Evolutionary conservation across 2,113 vertebrate genomes (phyloP), one percentile per base, ranked within the genome.

Genomic region (Panthera leo): DNA sequence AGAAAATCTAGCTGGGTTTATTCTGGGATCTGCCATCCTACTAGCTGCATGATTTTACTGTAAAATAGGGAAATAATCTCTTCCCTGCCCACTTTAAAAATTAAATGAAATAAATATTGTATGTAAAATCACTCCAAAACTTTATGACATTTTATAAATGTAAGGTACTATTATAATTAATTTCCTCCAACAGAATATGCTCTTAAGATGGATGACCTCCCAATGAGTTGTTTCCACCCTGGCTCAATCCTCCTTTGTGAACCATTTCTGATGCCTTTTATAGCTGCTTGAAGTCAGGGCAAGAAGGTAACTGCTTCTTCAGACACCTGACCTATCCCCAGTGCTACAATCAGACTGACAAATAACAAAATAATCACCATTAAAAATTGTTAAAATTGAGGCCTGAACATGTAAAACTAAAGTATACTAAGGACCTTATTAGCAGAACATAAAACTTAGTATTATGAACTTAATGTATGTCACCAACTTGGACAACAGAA

Each of bases 1-100:
- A 84, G 73, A 96, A 94, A 97, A 93, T 70, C 25, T 67, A 92
- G 42, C 6, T 97, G 51, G 1, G 71, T 84, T 97, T 92, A 92
- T 96, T 94, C 65, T 95, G 45, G 29, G n/a, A 13, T 65, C 63
- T 96, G 39, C 34, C 95, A 76, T 71, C 91, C 94, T 82, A 79
- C 71, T 85, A 94, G 42, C 12, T 93, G 14, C 21, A 93, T 71
- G 27, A 75, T 84, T 92, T 87, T 31, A 94, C 53, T 84, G 9
- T 78, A 96, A 95, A 97, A 76, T 3, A 94, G 7, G 67, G 25
- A 96, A 79, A 83, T 79, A 86, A 91, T 93, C 55, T 94, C 91
- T 95, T 14, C 14, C 34, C 65, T 90, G 39, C 9, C 34, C 55
- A 97, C 78, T 89, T 93, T 55, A 89, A 58, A 94, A 89, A 92